Evolutionary conservation across 1,140 invertebrate species (phyloP), one percentile per base, ranked within the genome.

Genomic region (Leptopilina boulardi): DNA sequence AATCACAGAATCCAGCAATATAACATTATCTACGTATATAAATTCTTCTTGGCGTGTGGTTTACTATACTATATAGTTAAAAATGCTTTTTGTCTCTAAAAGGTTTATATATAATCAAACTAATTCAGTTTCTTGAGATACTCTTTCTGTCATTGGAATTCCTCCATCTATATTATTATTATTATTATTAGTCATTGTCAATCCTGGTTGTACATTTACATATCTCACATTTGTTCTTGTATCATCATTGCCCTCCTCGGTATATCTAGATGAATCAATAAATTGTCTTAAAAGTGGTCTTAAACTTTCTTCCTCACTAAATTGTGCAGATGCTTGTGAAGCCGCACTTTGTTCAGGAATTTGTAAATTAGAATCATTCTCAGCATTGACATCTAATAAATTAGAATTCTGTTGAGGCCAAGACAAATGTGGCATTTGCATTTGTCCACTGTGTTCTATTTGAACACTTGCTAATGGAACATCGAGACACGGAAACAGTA

Each of bases 401-500:
- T 30, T 66, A 66, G 59, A 9, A 9, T 5, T 26, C 15, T 78
- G 78, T 0, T 77, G 47, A 6, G 86, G 70, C 87, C 87, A 88
- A 2, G 87, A 83, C 10, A 66, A 30, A 11, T 92, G 89, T 0
- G 90, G 84, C 0, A 93, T 70, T 13, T 91, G 87, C 51, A 93
- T 78, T 41, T 93, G 92, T 44, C 92, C 92, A 0, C 92, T 92
- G 75, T 93, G 92, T 59, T 94, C 93, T 59, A 96, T 90, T 82
- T 95, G 93, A 0, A 97, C 94, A 71, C 94, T 94, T 1, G 94
- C 92, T 5, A 94, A 85, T 0, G 96, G 96, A 19, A 94, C 93
- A 85, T 97, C 96, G 3, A 97, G 89, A 84, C 95, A 96, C 0
- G 97, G 96, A 5, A 93, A 90, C 15, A 98, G 89, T 8, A 98